Conservation (phyloP, 1,140 invertebrate genomes). For the Caenorhabditis elegans region WBcel235 BX284606.5:7611501-7612000, state of each 20-base stretch:
- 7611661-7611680: constrained; percentile 21
- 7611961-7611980: neutral
- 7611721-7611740: neutral
- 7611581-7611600: constrained; percentile 14
- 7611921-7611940: too few species aligned
- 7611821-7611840: too few species aligned
- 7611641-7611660: constrained; percentile 18
- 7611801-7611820: too few species aligned
- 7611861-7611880: too few species aligned
- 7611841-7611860: too few species aligned
- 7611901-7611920: too few species aligned
- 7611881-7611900: too few species aligned
- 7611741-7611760: constrained; percentile 22
- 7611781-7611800: too few species aligned
- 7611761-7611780: neutral
- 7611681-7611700: neutral
- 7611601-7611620: constrained; percentile 18
- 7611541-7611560: constrained; percentile 15
- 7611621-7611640: constrained; percentile 21
- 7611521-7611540: neutral
- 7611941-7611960: too few species aligned
- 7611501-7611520: neutral
- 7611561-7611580: constrained; percentile 18
- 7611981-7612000: neutral
- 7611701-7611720: constrained; percentile 3